Base-by-base conservation (phyloP, 2,797 vertebrate genomes). In the Malacoraja senta region DNA sequence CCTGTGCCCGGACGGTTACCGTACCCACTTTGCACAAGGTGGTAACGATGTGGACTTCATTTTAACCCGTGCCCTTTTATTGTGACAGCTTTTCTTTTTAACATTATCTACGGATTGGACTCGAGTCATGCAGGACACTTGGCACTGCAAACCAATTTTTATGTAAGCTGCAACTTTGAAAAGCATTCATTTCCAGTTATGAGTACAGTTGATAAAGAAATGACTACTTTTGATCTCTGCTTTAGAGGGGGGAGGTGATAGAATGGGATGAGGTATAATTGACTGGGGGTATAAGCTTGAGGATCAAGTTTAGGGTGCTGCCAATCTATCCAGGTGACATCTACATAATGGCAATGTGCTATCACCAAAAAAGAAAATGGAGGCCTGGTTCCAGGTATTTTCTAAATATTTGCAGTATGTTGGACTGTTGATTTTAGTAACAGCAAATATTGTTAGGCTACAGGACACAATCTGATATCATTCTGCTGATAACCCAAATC, bases 371-470 rank as follows among this genome's bases (percentile, higher is more conserved):
- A 15, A 80, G 17, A 65, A 65, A 88, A 65, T 53, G 10, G 3
- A 44, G 19, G 35, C 44, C 35, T 44, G 35, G 9, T 21, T 72
- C 13, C 35, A 72, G 26, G 58, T 86, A 86, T 7, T 91, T 91
- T 91, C 88, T 53, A 53, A 72, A 74, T 91, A 91, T 91, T 91
- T 91, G 68, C 71, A 74, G 35, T 26, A 35, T 74, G 26, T 35
- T 58, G 71, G 44, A 44, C 38, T 83, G 68, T 91, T 53, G 68
- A 63, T 63, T 86, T 91, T 91, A 26, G 68, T 91, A 35, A 21
- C 8, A 71, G 15, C 68, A 91, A 19, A 44, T 91, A 15, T 21
- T 63, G 44, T 91, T 32, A 91, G 68, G 35, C 12, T 91, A 44
- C 21, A 9, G 35, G 35, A 2, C 44, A 58, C 90, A 91, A 17